Conservation (phyloP, 2,888 invertebrate species). For the Tenthredo scrophulariae region DNA sequence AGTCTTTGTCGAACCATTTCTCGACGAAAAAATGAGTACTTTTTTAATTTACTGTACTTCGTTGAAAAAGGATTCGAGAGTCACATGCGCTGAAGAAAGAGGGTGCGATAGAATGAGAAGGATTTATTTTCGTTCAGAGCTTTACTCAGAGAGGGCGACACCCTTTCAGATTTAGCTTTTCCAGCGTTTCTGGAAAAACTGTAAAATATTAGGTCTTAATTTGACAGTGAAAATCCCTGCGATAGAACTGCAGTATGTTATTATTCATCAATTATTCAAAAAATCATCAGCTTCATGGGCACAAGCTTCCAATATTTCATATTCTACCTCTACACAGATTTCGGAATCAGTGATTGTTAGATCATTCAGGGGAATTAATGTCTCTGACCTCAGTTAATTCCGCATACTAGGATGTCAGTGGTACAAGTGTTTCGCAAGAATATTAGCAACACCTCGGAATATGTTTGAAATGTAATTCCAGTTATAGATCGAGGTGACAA, state of each 20-base stretch:
- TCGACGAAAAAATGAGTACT: background rate
- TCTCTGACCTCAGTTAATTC: background rate
- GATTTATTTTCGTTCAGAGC: slow-evolving; percentile 61
- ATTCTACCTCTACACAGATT: background rate
- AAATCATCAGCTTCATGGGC: background rate
- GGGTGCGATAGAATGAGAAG: slow-evolving; percentile 54
- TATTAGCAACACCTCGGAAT: background rate
- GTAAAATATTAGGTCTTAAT: background rate
- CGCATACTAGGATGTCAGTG: background rate
- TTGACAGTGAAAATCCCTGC: background rate
- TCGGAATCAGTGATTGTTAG: background rate
- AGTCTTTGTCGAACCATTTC: background rate
- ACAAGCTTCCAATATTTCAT: background rate
- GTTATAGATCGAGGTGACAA: background rate
- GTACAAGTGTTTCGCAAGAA: background rate
- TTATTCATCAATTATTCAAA: background rate
- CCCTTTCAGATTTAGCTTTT: slow-evolving; percentile 61
- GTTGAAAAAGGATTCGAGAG: background rate
- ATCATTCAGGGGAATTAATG: background rate
- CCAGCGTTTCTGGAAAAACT: slow-evolving; percentile 1
- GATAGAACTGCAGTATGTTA: background rate
- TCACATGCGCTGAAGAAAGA: slow-evolving; percentile 48
- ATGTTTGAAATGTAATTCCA: too few species aligned
- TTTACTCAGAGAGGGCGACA: slow-evolving; percentile 72
- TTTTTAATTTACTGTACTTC: background rate